Conservation (phyloP, 2,113 vertebrate species). For the Aythya baeri region DNA sequence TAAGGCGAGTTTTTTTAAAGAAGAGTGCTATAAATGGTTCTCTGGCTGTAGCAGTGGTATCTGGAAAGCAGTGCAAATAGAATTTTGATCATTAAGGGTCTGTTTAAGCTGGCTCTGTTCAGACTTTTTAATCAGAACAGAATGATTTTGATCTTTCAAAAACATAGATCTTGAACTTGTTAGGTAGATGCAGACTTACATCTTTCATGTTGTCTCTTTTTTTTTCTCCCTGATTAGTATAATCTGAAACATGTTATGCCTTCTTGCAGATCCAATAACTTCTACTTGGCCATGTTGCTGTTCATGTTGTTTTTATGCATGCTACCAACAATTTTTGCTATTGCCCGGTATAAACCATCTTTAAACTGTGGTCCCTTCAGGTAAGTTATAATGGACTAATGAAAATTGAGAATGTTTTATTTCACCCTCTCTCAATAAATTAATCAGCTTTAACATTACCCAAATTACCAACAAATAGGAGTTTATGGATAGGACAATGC, state of each 20-base stretch:
- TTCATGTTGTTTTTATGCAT: conserved; percentile 98
- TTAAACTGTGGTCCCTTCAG: conserved; percentile 94
- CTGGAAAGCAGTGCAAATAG: conserved; percentile 26
- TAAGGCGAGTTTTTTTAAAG: background rate
- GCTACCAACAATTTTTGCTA: conserved; percentile 95
- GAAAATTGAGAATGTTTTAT: background rate
- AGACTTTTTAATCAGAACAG: background rate
- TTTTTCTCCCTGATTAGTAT: background rate
- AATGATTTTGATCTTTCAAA: conserved; percentile 8
- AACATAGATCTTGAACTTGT: background rate
- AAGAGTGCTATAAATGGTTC: background rate
- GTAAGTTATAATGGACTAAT: conserved; percentile 65
- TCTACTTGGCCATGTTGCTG: conserved; percentile 95
- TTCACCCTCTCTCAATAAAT: background rate
- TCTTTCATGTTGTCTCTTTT: background rate
- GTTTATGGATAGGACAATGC: background rate
- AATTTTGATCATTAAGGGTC: conserved; percentile 13
- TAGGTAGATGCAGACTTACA: background rate
- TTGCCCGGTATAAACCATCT: conserved; percentile 92
- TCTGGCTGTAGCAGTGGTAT: background rate
- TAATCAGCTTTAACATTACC: background rate
- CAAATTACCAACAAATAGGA: background rate
- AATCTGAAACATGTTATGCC: background rate
- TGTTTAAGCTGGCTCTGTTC: background rate
- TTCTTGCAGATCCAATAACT: conserved; percentile 92